Percentiles rank a stretch among this genome's conserved stretches.
Conservation (phyloP, 2,888 invertebrate species). For the Agapostemon virescens region DNA sequence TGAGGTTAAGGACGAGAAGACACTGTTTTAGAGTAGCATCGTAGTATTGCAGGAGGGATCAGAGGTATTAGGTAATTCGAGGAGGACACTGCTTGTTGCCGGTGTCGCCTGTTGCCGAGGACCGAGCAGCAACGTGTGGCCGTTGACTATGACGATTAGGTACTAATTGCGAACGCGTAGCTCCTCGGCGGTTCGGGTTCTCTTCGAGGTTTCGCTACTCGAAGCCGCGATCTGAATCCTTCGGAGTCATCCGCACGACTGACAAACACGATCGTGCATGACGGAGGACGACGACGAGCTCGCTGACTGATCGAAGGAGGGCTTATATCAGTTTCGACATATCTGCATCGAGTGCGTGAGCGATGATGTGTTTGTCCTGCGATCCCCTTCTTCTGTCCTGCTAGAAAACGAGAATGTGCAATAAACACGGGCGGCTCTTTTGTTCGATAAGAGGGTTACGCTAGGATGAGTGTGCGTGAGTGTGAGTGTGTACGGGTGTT, state of each 20-base stretch:
- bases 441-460: constrained; percentile 4
- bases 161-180: constrained; percentile 6
- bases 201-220: background rate
- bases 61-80: constrained; percentile 2
- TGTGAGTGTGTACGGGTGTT: background rate
- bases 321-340: constrained; percentile 76
- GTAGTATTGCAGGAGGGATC: constrained; percentile 19
- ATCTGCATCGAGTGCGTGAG: constrained; percentile 68
- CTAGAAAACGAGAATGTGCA: constrained; percentile 57
- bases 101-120: background rate
- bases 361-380: constrained; percentile 40
- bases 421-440: constrained; percentile 50
- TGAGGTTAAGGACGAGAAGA: background rate
- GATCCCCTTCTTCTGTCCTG: constrained; percentile 39
- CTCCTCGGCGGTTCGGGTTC: background rate
- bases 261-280: constrained; percentile 1
- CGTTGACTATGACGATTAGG: constrained; percentile 7
- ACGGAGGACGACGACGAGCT: background rate
- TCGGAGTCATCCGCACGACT: background rate
- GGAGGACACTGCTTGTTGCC: background rate
- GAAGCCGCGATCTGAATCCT: background rate
- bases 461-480: constrained; percentile 10
- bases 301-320: constrained; percentile 46
- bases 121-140: background rate
- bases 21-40: constrained; percentile 32